A percentile compares a stretch with the other conserved stretches of the same genome.
Evolutionary conservation across 2,888 invertebrate species (phyloP).

Genomic region (Zygogramma bicolorata): DNA sequence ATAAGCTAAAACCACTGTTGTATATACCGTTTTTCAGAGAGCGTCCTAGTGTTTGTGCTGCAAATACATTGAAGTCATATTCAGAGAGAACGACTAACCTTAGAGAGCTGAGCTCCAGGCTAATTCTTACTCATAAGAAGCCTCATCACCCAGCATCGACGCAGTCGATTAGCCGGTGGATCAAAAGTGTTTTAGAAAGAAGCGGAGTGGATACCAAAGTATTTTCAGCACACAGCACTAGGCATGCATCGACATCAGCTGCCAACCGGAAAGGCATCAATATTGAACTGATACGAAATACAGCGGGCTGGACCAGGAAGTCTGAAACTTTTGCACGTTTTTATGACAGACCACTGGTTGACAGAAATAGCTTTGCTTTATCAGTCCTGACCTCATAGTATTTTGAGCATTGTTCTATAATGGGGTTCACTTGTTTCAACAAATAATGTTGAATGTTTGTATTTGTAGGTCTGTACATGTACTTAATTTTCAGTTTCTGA

Average conservation of each 20-base stretch:
- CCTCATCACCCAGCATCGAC: conserved; percentile 30
- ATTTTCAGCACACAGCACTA: conserved; percentile 29
- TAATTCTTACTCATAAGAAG: conserved; percentile 19
- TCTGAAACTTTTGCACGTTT: no score
- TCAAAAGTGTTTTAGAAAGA: conserved; percentile 32
- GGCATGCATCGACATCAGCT: conserved; percentile 38
- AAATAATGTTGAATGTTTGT: no score
- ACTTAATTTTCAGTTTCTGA: no score
- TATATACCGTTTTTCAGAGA: conserved; percentile 38
- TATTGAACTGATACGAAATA: conserved; percentile 23
- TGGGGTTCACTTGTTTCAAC: no score
- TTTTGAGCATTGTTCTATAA: no score
- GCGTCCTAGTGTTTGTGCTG: conserved; percentile 42
- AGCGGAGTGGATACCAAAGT: conserved; percentile 40
- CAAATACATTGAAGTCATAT: conserved; percentile 33
- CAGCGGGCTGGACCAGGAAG: conserved; percentile 41
- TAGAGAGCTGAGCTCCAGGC: conserved; percentile 1
- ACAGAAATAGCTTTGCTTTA: no score
- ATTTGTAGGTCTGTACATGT: no score
- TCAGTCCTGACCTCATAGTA: no score
- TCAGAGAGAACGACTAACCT: conserved; percentile 19
- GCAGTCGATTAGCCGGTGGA: conserved; percentile 46
- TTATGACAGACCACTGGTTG: no score
- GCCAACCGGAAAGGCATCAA: conserved; percentile 20
- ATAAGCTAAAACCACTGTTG: conserved; percentile 16